Base-by-base conservation (phyloP, 2,113 vertebrate species). In the Mugil cephalus region DNA sequence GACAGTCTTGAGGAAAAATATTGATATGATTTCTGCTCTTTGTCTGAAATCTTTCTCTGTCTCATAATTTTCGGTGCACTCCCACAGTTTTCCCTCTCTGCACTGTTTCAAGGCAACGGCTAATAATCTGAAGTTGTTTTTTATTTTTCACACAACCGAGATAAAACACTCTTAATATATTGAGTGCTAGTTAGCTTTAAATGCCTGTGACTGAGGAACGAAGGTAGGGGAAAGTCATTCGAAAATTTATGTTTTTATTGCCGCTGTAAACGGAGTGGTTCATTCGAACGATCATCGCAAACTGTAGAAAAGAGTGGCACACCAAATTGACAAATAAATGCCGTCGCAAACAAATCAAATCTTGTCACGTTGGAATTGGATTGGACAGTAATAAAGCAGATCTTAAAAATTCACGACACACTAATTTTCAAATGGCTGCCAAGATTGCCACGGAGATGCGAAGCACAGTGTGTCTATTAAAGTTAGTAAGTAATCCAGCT, bases 231-330 rank as follows among this genome's bases (percentile, higher is more conserved):
- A 67, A 75, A 79, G 17, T 66, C 8, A 46, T 79, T 79, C 59
- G 40, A 48, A 72, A 69, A 83, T 88, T 83, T 63, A 70, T 53
- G 12, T 69, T 80, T 88, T 84, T 80, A 87, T 81, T 61, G 69
- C 75, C 12, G 60, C 65, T 69, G 46, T 87, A 71, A 82, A 86
- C 18, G 50, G 66, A 79, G 66, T 6, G 58, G 51, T 21, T 68
- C 48, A 74, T 65, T 74, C 62, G 62, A 66, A 79, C 34, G 10
- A 82, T 83, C 65, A 82, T 36, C 34, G 50, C 51, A 70, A 69
- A 75, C 48, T 61, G 35, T n/a, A 43, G 67, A 77, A 62, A 73
- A 79, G 43, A 80, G 54, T 45, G 38, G 14, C 72, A 80, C 24
- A 74, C 51, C 69, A 77, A 85, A 62, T 40, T n/a, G 39, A 83